Evolutionary conservation across 2,797 vertebrate genomes (phyloP), one percentile per base, ranked within the genome.

Genomic region (Sparus aurata): DNA sequence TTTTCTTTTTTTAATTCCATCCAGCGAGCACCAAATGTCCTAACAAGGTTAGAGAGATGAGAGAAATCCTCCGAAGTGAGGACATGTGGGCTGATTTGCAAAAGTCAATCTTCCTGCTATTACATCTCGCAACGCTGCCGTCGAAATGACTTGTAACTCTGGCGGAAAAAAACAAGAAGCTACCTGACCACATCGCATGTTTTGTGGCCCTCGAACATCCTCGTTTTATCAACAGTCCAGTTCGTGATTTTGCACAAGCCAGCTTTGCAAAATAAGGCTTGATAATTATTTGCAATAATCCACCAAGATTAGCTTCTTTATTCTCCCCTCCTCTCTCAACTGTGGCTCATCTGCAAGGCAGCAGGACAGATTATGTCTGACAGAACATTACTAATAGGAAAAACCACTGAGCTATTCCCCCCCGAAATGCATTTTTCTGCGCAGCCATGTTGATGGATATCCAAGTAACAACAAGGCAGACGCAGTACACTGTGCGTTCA

Each of bases 11-110:
- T n/a, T 75, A 68, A 85, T 80, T 87, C 30, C 13, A 63, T 69
- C 82, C 57, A 46, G 17, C 12, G 55, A 85, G 85, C 54, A 64
- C 72, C 71, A 47, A 80, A 82, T 59, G 83, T 85, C 74, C 69
- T 75, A 78, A 91, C 73, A 23, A 85, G 64, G 83, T 87, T 88
- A 80, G 49, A 22, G 46, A 82, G 78, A 80, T 66, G 78, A 83
- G 77, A 54, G 73, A 63, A 59, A 52, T 55, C 23, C 53, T 69
- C 55, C 12, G 1, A 71, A 77, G 69, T 41, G 69, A 0, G 66
- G 73, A 68, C 20, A 27, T 75, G 49, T 70, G 64, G 64, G 52
- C 59, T 69, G 47, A 0, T 65, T 74, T 9, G 9, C 13, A 55
- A 34, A 34, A 34, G 34, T 34, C 34, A 34, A 34, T 34, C 34